Evolutionary conservation across 1,140 invertebrate species (phyloP), one percentile per base, ranked within the genome.

Genomic region (Zaprionus ornatus): DNA sequence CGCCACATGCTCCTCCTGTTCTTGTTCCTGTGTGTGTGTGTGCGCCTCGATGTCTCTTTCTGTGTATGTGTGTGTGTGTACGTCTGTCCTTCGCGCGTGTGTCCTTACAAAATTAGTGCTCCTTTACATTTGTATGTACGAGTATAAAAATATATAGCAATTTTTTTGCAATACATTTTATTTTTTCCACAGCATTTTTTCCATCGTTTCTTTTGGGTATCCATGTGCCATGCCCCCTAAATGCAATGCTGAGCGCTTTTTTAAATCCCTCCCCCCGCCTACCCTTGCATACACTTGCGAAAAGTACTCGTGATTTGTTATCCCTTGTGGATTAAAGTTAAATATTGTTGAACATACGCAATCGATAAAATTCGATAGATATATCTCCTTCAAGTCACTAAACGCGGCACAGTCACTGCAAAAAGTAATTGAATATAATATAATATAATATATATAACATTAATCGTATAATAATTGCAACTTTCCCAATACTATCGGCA

Each of bases 21-120:
- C n/a, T 7, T 7, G n/a, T 40, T 15, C 37, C 37, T 40, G 35
- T 55, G 12, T 32, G 27, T 7, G 6, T 40, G 2, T 5, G 4
- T 50, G 10, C 50, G 4, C 17, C 27, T 29, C 60, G 40, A 6
- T 27, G 23, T 19, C 21, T 52, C 25, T 50, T 2, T 63, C 61
- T n/a, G 48, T 40, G 27, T 69, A 48, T 52, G 57, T 69, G 45
- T 50, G 52, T 32, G 15, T 64, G 25, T 29, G 13, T 60, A 37
- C 52, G 82, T 87, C 74, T 71, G 77, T 80, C 82, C 75, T 68
- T 64, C 45, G 63, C 65, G 67, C 84, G 74, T 70, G 74, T 88
- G 84, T 87, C 84, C 84, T 87, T 88, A 90, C 85, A 88, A 88
- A 88, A 88, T 88, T 88, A 88, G 84, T 88, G 84, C 85, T 86